These are phyloP conservation scores for Cactoblastis cactorum DNA, from an alignment of 2,888 invertebrate species.

Conservation along the genomic window DNA sequence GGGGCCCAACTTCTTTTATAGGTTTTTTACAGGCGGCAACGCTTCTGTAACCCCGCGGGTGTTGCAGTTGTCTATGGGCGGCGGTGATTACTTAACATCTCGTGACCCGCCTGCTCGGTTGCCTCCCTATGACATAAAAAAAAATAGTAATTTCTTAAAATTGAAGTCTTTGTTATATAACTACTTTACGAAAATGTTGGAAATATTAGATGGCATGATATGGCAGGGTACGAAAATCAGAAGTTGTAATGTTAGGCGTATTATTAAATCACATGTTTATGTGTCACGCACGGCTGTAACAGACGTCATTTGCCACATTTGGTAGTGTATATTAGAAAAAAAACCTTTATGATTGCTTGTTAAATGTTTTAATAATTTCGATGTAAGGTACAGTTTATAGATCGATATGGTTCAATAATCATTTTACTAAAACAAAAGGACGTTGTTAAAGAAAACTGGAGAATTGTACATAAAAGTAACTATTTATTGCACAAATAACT, in stretches of 20 bases:
- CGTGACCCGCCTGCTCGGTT: background rate
- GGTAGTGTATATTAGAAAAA: conserved; percentile 26
- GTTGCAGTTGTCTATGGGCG: background rate
- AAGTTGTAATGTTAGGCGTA: conserved; percentile 29
- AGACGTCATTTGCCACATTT: conserved; percentile 29
- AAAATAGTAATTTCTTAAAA: conserved; percentile 13
- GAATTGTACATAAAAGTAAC: background rate
- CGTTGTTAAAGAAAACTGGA: no score
- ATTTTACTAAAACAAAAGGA: no score
- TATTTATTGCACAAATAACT: no score
- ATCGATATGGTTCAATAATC: no score
- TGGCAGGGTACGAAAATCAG: conserved; percentile 22
- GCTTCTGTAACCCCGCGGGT: background rate
- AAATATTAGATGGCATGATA: conserved; percentile 20
- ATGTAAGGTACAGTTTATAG: no score
- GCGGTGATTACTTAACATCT: background rate
- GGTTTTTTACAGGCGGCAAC: no score
- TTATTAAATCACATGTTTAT: conserved; percentile 34
- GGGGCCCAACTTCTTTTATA: no score
- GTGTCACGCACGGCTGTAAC: conserved; percentile 33
- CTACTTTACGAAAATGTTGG: conserved; percentile 3
- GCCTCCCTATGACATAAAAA: background rate
- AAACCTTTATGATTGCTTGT: conserved; percentile 22
- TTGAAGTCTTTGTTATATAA: conserved; percentile 5
- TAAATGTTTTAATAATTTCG: no score